phyloP scores from a whole-genome alignment of 2,797 vertebrate genomes.

The Toxotes lorentzi region DNA sequence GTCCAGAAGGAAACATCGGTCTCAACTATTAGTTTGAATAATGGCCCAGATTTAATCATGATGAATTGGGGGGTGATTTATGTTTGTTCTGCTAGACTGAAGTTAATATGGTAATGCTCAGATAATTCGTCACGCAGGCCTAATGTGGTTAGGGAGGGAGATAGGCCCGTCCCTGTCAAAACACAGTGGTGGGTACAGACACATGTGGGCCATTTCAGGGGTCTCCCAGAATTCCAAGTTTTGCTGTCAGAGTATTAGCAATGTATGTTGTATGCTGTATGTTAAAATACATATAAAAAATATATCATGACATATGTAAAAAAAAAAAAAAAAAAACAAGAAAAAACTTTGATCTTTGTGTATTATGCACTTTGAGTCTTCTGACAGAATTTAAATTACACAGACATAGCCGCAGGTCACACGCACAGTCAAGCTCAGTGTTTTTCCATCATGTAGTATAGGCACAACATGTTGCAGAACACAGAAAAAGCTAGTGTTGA shows the following conservation, averaged over 20 bases:
- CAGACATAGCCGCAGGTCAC: neutral
- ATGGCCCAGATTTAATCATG: conserved; percentile 13
- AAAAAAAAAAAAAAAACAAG: too few relatives aligned
- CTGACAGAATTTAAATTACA: neutral
- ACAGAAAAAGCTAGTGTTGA: neutral
- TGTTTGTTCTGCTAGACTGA: conserved; percentile 22
- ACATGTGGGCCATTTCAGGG: neutral
- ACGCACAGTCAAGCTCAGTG: neutral
- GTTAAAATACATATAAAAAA: neutral
- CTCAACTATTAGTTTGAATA: conserved; percentile 33
- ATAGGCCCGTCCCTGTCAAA: conserved; percentile 1
- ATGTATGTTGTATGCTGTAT: neutral
- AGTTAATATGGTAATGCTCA: conserved; percentile 40
- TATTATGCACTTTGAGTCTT: neutral
- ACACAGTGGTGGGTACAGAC: conserved; percentile 7
- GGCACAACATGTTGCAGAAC: neutral
- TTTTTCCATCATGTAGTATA: neutral
- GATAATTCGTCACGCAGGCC: conserved; percentile 20
- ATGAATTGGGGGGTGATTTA: conserved; percentile 25
- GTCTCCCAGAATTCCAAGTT: neutral
- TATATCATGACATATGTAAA: neutral
- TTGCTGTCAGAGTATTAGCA: neutral
- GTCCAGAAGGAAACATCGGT: conserved; percentile 27
- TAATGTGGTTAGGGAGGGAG: conserved; percentile 25
- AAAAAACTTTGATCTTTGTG: neutral